phyloP scores from a whole-genome alignment of 2,113 vertebrate genomes.

The Anhinga anhinga region DNA sequence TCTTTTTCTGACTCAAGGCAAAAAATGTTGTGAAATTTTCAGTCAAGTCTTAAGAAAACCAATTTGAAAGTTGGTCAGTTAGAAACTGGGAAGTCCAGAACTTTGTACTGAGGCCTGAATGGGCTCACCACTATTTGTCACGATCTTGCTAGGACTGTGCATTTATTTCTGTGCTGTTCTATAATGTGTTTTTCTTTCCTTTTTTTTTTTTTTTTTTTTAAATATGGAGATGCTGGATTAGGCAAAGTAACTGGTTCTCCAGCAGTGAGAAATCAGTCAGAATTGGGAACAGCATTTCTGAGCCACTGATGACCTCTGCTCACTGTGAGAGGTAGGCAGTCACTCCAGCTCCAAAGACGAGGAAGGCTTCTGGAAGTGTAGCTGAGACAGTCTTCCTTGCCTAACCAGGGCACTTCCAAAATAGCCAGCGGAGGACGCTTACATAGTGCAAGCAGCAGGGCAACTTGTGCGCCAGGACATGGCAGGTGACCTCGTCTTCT shows the following conservation, averaged over 20 bases:
- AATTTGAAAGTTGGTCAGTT: background rate
- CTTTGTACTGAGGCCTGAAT: background rate
- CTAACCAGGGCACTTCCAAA: background rate
- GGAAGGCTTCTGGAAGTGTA: background rate
- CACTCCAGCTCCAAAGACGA: background rate
- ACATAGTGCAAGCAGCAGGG: background rate
- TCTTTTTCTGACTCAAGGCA: background rate
- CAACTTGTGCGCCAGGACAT: background rate
- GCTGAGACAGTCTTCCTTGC: background rate
- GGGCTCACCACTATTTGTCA: background rate
- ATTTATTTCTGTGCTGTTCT: background rate
- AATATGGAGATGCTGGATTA: background rate
- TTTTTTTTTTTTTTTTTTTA: background rate
- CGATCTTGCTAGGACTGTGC: background rate
- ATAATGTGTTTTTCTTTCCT: background rate
- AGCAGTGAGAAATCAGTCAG: background rate
- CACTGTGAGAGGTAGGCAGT: background rate
- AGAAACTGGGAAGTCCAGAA: background rate
- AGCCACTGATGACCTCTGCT: background rate
- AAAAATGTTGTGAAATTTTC: background rate
- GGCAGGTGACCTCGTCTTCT: background rate
- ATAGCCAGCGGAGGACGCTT: accelerated
- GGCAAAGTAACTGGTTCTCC: background rate
- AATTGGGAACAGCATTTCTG: background rate
- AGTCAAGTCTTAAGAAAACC: background rate